Evolutionary conservation across 2,113 vertebrate genomes (phyloP).

Genomic region (Notothenia rossii): DNA sequence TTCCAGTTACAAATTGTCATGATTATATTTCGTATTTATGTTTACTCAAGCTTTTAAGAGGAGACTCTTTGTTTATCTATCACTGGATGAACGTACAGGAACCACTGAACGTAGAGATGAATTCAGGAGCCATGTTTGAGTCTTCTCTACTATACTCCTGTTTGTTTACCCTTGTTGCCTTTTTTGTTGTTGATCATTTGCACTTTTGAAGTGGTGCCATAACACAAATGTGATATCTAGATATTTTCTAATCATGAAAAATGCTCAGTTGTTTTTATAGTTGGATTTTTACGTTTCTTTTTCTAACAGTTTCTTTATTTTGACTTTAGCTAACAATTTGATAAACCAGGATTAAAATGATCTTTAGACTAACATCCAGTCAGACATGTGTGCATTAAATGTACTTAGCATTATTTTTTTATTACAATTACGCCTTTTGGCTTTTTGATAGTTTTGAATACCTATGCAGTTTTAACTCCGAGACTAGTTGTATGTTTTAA

Average conservation of each 20-base stretch:
- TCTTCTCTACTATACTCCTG: slow-evolving; percentile 8
- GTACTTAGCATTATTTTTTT: slow-evolving; percentile 29
- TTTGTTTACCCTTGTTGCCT: slow-evolving; percentile 53
- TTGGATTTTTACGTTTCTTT: slow-evolving; percentile 15
- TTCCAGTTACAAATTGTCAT: slow-evolving; percentile 1
- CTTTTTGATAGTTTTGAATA: background rate
- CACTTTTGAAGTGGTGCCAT: slow-evolving; percentile 56
- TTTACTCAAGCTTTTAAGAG: slow-evolving; percentile 38
- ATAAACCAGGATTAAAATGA: slow-evolving; percentile 13
- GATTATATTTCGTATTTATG: slow-evolving; percentile 53
- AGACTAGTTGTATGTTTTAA: background rate
- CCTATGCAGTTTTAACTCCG: slow-evolving; percentile 13
- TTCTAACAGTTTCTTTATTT: slow-evolving; percentile 32
- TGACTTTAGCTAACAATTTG: slow-evolving; percentile 24
- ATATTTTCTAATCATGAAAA: slow-evolving; percentile 28
- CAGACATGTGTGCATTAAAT: slow-evolving; percentile 21
- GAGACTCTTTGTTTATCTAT: slow-evolving; percentile 21
- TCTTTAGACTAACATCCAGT: background rate
- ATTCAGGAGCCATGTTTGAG: slow-evolving; percentile 30
- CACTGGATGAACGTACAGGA: slow-evolving; percentile 11
- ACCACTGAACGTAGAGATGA: slow-evolving; percentile 14
- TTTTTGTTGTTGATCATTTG: slow-evolving; percentile 57
- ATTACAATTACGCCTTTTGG: background rate
- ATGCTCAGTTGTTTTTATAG: slow-evolving; percentile 30
- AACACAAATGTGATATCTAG: slow-evolving; percentile 14